Base-by-base conservation (phyloP, 2,797 vertebrate species). In the Aeoliscus strigatus region DNA sequence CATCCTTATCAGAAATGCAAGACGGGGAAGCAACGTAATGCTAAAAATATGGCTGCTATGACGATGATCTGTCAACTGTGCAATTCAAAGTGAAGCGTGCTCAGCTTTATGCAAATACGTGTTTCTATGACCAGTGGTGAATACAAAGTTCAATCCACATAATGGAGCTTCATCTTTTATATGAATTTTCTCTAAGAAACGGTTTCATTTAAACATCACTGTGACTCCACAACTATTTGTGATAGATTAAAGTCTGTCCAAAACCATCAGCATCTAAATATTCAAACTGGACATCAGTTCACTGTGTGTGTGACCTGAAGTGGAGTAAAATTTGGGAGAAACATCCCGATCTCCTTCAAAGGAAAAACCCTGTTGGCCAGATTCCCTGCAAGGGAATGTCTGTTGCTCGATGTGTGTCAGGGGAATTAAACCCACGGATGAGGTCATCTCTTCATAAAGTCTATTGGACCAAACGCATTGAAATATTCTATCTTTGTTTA, bases 361-460 rank as follows among this genome's bases (percentile, higher is more conserved):
- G n/a, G 66, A 77, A 75, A 68, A 70, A 73, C 54, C 48, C 62
- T 57, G 66, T 67, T 81, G 83, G 76, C 81, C 81, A 75, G 64
- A 77, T 62, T 70, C 56, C 13, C 41, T 41, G 68, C 64, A 77
- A 83, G 74, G 63, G 66, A 47, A 47, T 1, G 62, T 65, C 65
- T 66, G 60, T 60, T 79, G 82, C 61, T 62, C 63, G 46, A 28
- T 47, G 67, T 17, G 31, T 60, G 76, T 81, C 77, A 52, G 44
- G 30, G 61, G 70, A 71, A 79, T 81, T 78, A 81, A 60, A 66
- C 63, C 47, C 42, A 44, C 62, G 72, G 67, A 79, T 65, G 66
- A 80, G 66, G 66, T 86, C 71, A 86, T 83, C 82, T 81, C 37
- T 44, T 68, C 70, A 77, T 68, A 63, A 75, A 70, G 50, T 60